Conservation (phyloP, 1,140 invertebrate species). For the Bombus sylvicola region DNA sequence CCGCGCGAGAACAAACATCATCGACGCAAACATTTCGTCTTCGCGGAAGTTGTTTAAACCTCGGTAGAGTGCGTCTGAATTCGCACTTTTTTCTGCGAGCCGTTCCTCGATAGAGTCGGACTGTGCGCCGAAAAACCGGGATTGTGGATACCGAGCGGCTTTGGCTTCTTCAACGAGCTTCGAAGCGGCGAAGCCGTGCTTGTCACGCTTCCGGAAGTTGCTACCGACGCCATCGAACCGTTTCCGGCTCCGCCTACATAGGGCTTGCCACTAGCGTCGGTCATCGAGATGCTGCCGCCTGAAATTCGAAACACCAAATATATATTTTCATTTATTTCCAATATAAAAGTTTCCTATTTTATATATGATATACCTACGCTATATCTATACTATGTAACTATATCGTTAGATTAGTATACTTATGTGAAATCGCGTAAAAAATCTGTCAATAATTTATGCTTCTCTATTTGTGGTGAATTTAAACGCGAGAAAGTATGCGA, state of each 20-base stretch:
- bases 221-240: constrained; percentile 89
- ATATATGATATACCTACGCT: no score
- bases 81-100: constrained; percentile 93
- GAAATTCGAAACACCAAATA: constrained; percentile 45
- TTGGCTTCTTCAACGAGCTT: constrained; percentile 92
- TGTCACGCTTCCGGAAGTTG: constrained; percentile 86
- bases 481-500: no score
- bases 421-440: no score
- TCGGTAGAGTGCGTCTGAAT: constrained; percentile 95
- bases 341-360: no score
- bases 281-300: constrained; percentile 89
- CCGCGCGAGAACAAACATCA: background rate
- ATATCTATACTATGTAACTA: no score
- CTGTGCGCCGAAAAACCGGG: constrained; percentile 91
- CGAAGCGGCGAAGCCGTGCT: constrained; percentile 88
- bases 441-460: no score
- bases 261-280: constrained; percentile 91
- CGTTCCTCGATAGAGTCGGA: constrained; percentile 90
- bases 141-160: constrained; percentile 92
- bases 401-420: no score
- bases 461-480: no score
- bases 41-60: constrained; percentile 83
- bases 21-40: background rate
- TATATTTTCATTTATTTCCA: background rate
- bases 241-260: constrained; percentile 88